A percentile compares a stretch with the other conserved stretches of the same genome.
Conservation (phyloP, 2,113 vertebrate species). For the cattle (Bos taurus) region DNA sequence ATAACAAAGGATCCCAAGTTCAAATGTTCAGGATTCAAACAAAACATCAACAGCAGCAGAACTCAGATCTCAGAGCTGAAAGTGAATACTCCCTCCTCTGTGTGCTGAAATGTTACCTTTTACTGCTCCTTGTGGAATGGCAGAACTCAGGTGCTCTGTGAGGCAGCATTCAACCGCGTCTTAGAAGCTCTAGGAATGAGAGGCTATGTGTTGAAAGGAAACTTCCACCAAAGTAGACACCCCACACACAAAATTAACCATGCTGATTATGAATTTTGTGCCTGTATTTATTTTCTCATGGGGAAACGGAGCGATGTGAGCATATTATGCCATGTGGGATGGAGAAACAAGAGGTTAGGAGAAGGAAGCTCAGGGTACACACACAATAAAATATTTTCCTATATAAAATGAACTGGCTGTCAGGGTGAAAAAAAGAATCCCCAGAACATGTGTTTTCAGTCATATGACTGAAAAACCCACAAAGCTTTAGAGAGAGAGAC, state of each 20-base stretch:
- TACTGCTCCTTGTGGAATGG: not conserved
- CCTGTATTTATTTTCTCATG: slow-evolving; percentile 11
- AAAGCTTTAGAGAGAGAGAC: not conserved
- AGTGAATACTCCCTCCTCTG: not conserved
- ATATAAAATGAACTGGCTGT: slow-evolving; percentile 10
- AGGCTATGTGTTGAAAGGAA: not conserved
- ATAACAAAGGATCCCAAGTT: not conserved
- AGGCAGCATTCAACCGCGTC: not conserved
- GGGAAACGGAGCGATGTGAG: not conserved
- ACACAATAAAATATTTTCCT: not conserved
- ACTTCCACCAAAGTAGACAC: not conserved
- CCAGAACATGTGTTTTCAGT: not conserved
- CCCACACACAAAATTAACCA: not conserved
- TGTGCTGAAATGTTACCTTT: not conserved
- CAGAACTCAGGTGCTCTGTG: not conserved
- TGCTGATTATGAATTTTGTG: slow-evolving; percentile 35
- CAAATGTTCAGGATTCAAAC: slow-evolving; percentile 9
- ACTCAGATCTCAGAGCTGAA: not conserved
- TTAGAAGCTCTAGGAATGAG: slow-evolving; percentile 20
- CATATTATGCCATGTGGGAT: not conserved
- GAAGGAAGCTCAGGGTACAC: not conserved
- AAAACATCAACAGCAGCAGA: not conserved
- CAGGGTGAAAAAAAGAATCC: slow-evolving; percentile 8
- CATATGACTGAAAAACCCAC: not conserved
- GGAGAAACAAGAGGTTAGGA: not conserved